phyloP scores from a whole-genome alignment of 2,113 vertebrate species.

The Odocoileus hemionus region DNA sequence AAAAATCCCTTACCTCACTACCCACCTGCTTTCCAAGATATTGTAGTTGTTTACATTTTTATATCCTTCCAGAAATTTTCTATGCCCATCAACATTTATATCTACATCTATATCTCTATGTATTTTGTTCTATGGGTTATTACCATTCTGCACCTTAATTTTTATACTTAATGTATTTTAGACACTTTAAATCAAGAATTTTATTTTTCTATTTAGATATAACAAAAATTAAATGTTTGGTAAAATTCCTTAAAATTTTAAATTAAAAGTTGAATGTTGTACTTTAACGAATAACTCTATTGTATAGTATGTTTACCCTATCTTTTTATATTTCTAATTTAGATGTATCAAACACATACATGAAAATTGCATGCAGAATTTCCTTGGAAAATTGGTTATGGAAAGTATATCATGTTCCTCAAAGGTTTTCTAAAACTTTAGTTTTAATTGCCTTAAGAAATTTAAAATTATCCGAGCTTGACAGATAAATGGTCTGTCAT shows the following conservation, averaged over 20 bases:
- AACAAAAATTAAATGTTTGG: neutral
- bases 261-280: neutral
- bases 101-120: neutral
- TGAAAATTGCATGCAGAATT: neutral
- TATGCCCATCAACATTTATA: neutral
- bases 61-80: neutral
- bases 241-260: neutral
- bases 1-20: neutral
- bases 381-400: neutral
- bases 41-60: neutral
- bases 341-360: neutral
- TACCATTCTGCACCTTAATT: neutral
- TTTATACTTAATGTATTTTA: neutral
- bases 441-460: neutral
- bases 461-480: neutral
- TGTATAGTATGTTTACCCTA: neutral
- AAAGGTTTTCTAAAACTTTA: constrained; percentile 14
- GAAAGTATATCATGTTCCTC: neutral
- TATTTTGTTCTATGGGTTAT: neutral
- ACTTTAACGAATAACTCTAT: neutral
- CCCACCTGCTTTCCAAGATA: neutral
- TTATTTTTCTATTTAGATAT: neutral
- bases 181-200: neutral
- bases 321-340: neutral
- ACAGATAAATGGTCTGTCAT: neutral